phyloP scores from a whole-genome alignment of 2,888 invertebrate species.

The Dynastes tityus region DNA sequence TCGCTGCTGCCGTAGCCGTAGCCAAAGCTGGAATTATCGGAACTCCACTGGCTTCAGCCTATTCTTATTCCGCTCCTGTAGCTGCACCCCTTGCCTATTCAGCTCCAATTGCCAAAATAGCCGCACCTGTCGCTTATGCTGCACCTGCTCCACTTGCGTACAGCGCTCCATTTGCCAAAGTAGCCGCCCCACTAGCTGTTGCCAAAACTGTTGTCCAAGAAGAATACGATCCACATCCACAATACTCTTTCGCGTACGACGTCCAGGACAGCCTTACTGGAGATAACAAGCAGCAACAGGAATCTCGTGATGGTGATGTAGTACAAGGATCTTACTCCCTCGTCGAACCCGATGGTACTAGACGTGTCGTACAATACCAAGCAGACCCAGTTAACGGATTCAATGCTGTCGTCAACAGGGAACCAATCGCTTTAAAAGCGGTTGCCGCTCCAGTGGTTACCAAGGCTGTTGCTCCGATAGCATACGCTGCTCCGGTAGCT shows the following conservation, averaged over 20 bases:
- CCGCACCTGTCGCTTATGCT: slow-evolving; percentile 66
- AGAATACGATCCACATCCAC: slow-evolving; percentile 73
- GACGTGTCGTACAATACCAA: slow-evolving; percentile 74
- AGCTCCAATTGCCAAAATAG: slow-evolving; percentile 56
- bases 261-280: slow-evolving; percentile 75
- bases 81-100: slow-evolving; percentile 52
- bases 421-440: slow-evolving; percentile 65
- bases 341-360: slow-evolving; percentile 74
- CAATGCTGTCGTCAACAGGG: slow-evolving; percentile 74
- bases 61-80: slow-evolving; percentile 52
- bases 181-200: slow-evolving; percentile 63
- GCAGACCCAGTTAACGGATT: slow-evolving; percentile 75
- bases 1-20: slow-evolving; percentile 65
- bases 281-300: slow-evolving; percentile 74
- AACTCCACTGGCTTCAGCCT: slow-evolving; percentile 55
- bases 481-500: slow-evolving; percentile 45
- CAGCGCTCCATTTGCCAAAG: slow-evolving; percentile 59
- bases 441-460: slow-evolving; percentile 63
- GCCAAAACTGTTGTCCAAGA: slow-evolving; percentile 64
- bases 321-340: slow-evolving; percentile 74
- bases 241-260: slow-evolving; percentile 74
- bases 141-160: slow-evolving; percentile 58
- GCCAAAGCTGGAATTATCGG: slow-evolving; percentile 56
- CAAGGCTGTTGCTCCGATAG: slow-evolving; percentile 55
- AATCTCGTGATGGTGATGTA: slow-evolving; percentile 73